These are phyloP conservation scores for Macrochelys suwanniensis DNA, from an alignment of 2,797 vertebrate genomes.

Conservation along the genomic window DNA sequence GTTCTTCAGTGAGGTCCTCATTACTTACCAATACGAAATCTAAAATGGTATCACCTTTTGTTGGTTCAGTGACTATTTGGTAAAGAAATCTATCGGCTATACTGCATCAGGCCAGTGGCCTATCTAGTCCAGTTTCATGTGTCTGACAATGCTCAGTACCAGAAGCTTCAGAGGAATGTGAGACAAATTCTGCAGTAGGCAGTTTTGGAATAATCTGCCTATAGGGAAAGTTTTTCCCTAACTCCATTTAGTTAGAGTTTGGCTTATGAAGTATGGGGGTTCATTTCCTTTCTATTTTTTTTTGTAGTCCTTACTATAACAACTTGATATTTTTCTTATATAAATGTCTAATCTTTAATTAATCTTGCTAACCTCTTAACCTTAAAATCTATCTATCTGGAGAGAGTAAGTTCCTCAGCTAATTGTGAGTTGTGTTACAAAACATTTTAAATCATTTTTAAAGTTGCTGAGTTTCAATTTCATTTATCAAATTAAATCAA, in stretches of 20 bases:
- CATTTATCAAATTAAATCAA: background rate
- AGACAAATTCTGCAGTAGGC: fast-evolving
- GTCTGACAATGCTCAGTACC: background rate
- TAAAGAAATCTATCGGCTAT: background rate
- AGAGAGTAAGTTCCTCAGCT: background rate
- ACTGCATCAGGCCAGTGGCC: background rate
- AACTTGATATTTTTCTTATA: background rate
- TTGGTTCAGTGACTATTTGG: background rate
- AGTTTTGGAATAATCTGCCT: background rate
- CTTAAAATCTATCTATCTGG: background rate
- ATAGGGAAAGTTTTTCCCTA: background rate
- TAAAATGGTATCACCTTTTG: background rate
- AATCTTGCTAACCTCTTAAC: background rate
- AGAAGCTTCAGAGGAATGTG: background rate
- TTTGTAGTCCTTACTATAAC: background rate
- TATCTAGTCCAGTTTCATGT: background rate
- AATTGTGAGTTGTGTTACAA: background rate
- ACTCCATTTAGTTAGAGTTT: fast-evolving
- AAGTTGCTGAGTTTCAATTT: background rate
- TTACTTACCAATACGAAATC: background rate
- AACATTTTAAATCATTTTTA: background rate
- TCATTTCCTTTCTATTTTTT: background rate
- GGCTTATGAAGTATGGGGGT: background rate
- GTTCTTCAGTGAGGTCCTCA: background rate
- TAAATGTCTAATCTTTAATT: background rate